Percentiles rank a stretch among this genome's conserved stretches.
Evolutionary conservation across 2,888 invertebrate species (phyloP).

Genomic region (Clunio marinus): DNA sequence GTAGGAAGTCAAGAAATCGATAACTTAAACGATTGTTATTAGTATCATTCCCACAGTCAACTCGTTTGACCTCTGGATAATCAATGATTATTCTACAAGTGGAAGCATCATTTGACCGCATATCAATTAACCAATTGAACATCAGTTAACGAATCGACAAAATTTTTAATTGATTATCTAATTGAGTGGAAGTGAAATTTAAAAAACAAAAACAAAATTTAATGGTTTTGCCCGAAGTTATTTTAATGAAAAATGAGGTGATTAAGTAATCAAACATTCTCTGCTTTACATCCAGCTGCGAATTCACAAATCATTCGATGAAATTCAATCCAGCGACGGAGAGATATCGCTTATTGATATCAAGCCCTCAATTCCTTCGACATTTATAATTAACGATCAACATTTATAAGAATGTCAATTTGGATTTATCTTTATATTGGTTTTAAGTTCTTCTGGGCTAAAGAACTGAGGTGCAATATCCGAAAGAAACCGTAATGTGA

Average conservation of each 20-base stretch:
- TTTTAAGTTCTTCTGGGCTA: neutral
- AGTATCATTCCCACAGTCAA: conserved; percentile 17
- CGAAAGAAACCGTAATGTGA: conserved; percentile 1
- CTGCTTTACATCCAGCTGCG: neutral
- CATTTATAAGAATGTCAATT: conserved; percentile 32
- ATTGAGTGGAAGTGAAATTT: conserved; percentile 20
- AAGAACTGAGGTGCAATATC: conserved; percentile 17
- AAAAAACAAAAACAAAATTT: too few relatives aligned
- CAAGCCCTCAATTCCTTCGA: neutral
- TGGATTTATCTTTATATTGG: neutral
- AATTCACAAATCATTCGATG: neutral
- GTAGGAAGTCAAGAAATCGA: neutral
- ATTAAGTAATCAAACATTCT: neutral
- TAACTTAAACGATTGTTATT: neutral
- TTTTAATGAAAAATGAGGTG: neutral
- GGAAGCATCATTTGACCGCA: conserved; percentile 33
- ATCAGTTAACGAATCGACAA: neutral
- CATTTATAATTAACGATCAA: neutral
- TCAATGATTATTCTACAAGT: neutral
- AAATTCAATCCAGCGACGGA: too few relatives aligned
- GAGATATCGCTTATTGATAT: neutral
- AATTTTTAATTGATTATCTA: neutral
- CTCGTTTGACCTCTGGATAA: neutral
- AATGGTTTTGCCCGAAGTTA: too few relatives aligned
- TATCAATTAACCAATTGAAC: conserved; percentile 28